These are phyloP conservation scores for Melanerpes aurifrons DNA, from an alignment of 2,113 vertebrate species.

Conservation along the genomic window DNA sequence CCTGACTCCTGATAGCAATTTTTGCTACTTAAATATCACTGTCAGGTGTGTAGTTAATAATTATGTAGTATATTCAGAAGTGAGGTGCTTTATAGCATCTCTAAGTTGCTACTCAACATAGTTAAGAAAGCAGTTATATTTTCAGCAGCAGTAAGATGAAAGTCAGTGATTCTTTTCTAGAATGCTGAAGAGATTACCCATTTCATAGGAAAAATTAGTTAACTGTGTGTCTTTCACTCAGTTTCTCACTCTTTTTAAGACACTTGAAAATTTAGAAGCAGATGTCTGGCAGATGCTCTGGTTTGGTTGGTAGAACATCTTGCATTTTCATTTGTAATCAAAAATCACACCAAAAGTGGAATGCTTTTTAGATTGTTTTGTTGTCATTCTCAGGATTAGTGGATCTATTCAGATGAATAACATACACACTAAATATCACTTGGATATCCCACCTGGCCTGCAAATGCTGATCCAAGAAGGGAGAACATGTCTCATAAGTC, in stretches of 20 bases:
- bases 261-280: background rate
- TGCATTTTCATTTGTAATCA: background rate
- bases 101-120: constrained; percentile 3
- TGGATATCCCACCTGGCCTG: background rate
- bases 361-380: background rate
- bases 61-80: background rate
- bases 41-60: background rate
- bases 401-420: background rate
- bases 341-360: background rate
- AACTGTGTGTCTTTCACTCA: background rate
- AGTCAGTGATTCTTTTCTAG: background rate
- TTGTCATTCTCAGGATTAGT: background rate
- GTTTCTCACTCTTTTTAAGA: background rate
- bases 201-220: background rate
- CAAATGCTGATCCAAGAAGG: background rate
- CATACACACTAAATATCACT: rapidly evolving
- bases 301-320: background rate
- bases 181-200: background rate
- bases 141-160: background rate
- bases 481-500: rapidly evolving
- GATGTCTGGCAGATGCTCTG: background rate
- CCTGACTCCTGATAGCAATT: background rate
- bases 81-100: background rate
- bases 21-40: background rate
- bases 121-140: background rate